phyloP scores from a whole-genome alignment of 1,140 invertebrate species.

The Solen grandis region DNA sequence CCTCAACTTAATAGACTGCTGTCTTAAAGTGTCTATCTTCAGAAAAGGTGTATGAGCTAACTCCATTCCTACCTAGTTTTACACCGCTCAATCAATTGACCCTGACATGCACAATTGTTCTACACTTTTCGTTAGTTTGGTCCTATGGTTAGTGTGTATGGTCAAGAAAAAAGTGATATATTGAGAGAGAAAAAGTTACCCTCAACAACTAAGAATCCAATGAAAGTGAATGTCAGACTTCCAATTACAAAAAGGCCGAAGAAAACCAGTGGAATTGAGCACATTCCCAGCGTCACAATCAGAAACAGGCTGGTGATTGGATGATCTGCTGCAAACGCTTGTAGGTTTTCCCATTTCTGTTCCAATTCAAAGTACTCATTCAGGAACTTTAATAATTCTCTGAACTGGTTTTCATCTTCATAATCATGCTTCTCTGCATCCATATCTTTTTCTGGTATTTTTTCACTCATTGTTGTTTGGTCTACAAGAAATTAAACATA shows the following conservation, averaged over 20 bases:
- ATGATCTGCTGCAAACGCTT: constrained; percentile 35
- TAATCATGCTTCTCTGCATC: neutral
- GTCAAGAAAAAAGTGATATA: too few relatives aligned
- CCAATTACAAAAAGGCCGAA: constrained; percentile 54
- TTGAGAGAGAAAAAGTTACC: too few relatives aligned
- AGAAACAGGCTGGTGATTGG: constrained; percentile 49
- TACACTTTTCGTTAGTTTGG: too few relatives aligned
- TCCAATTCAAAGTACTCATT: constrained; percentile 46
- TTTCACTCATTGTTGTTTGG: neutral
- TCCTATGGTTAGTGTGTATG: too few relatives aligned
- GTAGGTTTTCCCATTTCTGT: constrained; percentile 28
- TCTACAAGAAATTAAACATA: too few relatives aligned
- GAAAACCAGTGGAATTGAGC: constrained; percentile 46
- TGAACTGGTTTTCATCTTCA: constrained; percentile 23
- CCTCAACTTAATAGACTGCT: too few relatives aligned
- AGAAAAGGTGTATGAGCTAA: too few relatives aligned
- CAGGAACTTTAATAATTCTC: constrained; percentile 36
- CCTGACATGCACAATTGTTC: too few relatives aligned
- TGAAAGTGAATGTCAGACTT: constrained; percentile 39
- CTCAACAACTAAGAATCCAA: constrained; percentile 55
- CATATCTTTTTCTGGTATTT: neutral
- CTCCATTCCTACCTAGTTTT: too few relatives aligned
- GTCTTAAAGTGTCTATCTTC: too few relatives aligned
- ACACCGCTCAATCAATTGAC: too few relatives aligned
- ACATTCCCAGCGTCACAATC: constrained; percentile 51